Base-by-base conservation (phyloP, 2,113 vertebrate species). In the Forbesichthys papilliferus region DNA sequence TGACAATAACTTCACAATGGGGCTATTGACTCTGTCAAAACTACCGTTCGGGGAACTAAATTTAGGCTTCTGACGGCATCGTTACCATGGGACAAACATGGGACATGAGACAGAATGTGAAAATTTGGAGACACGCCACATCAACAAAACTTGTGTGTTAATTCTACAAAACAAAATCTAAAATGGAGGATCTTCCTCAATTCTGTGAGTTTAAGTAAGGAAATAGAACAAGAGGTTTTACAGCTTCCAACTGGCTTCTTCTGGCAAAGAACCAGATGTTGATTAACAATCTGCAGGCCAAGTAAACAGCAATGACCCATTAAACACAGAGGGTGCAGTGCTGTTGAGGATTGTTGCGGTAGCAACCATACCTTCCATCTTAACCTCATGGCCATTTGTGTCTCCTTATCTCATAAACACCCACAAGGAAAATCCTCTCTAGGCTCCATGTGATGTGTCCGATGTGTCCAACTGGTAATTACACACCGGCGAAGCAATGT, bases 401-500 rank as follows among this genome's bases (percentile, higher is more conserved):
- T 42, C 36, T 1, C 36, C 36, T 42, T 42, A 42, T 42, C 4
- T 42, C 36, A 42, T 27, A 27, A 27, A 42, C 36, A 42, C 36
- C 36, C 36, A 42, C 36, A 42, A 42, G 36, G 27, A 27, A 27
- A 27, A 27, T 27, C 27, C 27, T 27, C 27, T 27, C 27, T 27
- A 27, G 27, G 27, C 27, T 27, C 27, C 1, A 27, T 27, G 27
- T 42, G 36, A 6, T 16, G 16, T 16, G 16, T 7, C 36, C 5
- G 7, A 42, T 42, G 36, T 42, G 77, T 42, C 58, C 51, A 61
- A 82, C 55, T 63, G 77, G 54, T 66, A 78, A 78, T 82, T 86
- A 74, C 33, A 72, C 72, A 68, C 70, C 60, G 69, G 48, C 78
- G 79, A 68, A 75, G 78, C 57, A 13, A 84, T 77, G 84, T 75